Conservation (phyloP, 2,113 vertebrate genomes). For the Elaphurus davidianus region DNA sequence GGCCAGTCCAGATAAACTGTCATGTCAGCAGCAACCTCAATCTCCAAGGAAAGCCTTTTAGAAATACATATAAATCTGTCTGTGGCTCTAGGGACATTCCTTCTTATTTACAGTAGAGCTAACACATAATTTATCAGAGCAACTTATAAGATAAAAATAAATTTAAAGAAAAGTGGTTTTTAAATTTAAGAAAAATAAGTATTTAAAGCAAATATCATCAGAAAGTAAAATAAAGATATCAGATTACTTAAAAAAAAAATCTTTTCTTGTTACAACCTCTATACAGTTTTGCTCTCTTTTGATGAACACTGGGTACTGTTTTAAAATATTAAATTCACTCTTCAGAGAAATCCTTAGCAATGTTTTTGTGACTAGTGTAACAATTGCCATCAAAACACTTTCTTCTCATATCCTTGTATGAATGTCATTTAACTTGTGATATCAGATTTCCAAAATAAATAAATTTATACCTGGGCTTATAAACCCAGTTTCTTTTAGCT, state of each 20-base stretch:
- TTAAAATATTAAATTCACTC: not conserved
- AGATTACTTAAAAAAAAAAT: not conserved
- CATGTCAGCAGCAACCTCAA: constrained; percentile 18
- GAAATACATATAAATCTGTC: not conserved
- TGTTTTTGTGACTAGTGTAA: not conserved
- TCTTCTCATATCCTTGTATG: not conserved
- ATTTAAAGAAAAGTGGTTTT: constrained; percentile 16
- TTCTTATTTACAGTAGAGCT: not conserved
- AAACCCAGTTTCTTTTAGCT: not conserved
- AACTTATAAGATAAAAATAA: constrained; percentile 34
- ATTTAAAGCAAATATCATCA: not conserved
- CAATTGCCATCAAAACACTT: not conserved
- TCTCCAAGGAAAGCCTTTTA: not conserved
- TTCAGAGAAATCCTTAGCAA: not conserved
- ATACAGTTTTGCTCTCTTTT: not conserved
- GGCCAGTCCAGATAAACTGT: constrained; percentile 28
- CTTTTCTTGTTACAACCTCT: not conserved
- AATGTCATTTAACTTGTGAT: not conserved
- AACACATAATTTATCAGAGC: not conserved
- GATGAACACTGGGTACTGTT: not conserved
- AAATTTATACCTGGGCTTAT: not conserved
- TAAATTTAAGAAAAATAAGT: not conserved
- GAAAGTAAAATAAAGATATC: constrained; percentile 24
- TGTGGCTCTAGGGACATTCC: not conserved
- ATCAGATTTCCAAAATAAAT: not conserved